A percentile compares a stretch with the other conserved stretches of the same genome.
Conservation (phyloP, 2,113 vertebrate species). For the Podarcis raffonei region DNA sequence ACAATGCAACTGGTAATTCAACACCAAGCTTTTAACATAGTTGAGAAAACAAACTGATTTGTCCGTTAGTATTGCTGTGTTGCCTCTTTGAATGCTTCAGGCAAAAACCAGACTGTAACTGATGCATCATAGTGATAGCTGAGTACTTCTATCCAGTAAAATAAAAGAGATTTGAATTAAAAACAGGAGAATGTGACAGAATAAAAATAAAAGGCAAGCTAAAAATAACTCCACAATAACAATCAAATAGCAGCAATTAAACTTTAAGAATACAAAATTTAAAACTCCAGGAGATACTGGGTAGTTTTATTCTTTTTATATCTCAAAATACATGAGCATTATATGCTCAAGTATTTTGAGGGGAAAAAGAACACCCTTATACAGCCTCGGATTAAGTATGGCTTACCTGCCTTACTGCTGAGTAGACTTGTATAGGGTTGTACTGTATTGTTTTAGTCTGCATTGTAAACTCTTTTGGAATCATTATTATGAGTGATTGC, state of each 20-base stretch:
- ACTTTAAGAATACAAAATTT: neutral
- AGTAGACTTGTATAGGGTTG: neutral
- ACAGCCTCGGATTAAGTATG: neutral
- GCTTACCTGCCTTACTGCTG: neutral
- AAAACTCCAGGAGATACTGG: no score
- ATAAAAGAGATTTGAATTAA: neutral
- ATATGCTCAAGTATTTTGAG: no score
- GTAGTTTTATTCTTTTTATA: no score
- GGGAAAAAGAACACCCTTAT: no score
- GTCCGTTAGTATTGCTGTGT: neutral
- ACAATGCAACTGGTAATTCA: neutral
- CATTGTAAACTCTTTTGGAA: neutral
- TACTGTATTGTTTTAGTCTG: neutral
- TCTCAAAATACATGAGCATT: no score
- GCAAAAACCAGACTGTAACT: neutral
- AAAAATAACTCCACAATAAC: neutral
- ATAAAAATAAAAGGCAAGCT: neutral
- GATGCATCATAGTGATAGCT: neutral
- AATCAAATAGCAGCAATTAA: neutral
- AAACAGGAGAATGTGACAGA: neutral
- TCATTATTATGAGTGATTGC: no score
- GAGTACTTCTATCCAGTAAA: neutral
- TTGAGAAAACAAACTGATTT: neutral
- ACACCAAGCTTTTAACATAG: neutral
- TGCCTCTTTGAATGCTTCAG: neutral